Base-by-base conservation (phyloP, 1,140 invertebrate species). In the Drosophila arawakana region DNA sequence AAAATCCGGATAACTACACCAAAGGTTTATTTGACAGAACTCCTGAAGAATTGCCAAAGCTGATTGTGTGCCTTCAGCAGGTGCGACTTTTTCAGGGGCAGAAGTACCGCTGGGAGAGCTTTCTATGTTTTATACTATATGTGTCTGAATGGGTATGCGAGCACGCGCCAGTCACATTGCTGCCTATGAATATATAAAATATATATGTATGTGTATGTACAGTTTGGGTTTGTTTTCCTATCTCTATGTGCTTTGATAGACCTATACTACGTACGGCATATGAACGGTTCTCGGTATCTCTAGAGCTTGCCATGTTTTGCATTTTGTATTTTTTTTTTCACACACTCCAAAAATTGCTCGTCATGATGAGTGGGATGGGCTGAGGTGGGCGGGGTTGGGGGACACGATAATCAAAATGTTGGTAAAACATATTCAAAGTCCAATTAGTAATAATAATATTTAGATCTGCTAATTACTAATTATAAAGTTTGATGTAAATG, bases 141-240 rank as follows among this genome's bases (percentile, higher is more conserved):
- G 8, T 49, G 9, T 50, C 11, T 47, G 13, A 35, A 11, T 13
- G 13, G 11, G 11, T 37, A 34, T 44, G 15, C 9, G 46, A 69
- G 21, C 66, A 69, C 66, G 66, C 66, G 66, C 55, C 55, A 50
- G 11, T 47, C 55, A 49, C 46, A 60, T 69, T 60, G 35, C 65
- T 13, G 34, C 15, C 13, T 41, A 46, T 46, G 25, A 30, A 30
- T 47, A 30, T 43, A 50, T 50, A 46, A 35, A 5, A 30, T 43
- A 50, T 50, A 46, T 52, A 5, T 30, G 0, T 30, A 1, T 30
- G 1, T 30, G 6, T 30, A 30, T 30, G 3, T 5, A 30, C 3
- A 30, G 1, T 30, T 30, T 30, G 2, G 25, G 25, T 30, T 30
- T 30, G 25, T 30, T 52, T 34, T 50, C 21, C 7, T 50, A 30